Percentiles rank a stretch among this genome's conserved stretches.
Evolutionary conservation across 2,888 invertebrate genomes (phyloP).

Genomic region (Pristionchus exspectatus): DNA sequence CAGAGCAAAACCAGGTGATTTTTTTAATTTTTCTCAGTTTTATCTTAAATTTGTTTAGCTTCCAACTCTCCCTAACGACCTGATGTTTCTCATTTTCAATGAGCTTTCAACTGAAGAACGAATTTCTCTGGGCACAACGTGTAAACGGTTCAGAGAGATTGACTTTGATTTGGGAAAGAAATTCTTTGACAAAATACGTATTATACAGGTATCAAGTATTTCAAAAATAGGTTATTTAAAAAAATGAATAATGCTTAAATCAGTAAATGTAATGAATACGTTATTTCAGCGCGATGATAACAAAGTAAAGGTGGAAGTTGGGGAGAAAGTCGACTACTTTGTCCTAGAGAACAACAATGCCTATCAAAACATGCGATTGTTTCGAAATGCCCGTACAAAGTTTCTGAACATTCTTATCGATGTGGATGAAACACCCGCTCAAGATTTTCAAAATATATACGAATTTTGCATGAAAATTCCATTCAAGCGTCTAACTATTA

Average conservation of each 20-base stretch:
- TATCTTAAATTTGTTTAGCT: neutral
- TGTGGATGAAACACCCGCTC: neutral
- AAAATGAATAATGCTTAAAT: neutral
- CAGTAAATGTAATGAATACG: neutral
- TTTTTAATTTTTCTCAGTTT: neutral
- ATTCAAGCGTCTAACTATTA: neutral
- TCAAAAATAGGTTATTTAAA: neutral
- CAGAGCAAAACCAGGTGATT: neutral
- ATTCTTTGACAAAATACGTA: neutral
- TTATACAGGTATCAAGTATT: neutral
- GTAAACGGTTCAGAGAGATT: neutral
- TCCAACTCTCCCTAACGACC: neutral
- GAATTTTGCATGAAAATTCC: neutral
- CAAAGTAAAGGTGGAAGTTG: no score
- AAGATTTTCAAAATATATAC: neutral
- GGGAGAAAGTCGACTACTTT: neutral
- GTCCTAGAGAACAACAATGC: neutral
- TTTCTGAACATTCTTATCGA: neutral
- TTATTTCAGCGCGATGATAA: no score
- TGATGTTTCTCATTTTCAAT: neutral
- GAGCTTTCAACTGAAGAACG: neutral
- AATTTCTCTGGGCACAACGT: neutral
- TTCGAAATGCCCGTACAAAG: neutral
- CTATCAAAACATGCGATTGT: neutral
- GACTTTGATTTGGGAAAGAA: neutral